phyloP scores from a whole-genome alignment of 1,140 invertebrate species.

The Augochlora pura region DNA sequence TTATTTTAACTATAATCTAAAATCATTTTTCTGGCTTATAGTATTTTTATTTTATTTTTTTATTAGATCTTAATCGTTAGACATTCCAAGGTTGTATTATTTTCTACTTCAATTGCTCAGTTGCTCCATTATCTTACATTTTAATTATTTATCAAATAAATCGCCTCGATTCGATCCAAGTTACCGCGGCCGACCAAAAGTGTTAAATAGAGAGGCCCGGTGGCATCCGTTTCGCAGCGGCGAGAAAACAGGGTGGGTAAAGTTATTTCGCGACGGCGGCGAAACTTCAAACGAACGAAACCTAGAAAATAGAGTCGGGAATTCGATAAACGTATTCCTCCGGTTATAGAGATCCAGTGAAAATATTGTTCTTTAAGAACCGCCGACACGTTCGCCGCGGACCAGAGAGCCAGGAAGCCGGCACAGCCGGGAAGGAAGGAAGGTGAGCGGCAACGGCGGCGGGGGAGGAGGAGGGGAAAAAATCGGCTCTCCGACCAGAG shows the following conservation, averaged over 20 bases:
- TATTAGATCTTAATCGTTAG: too few species aligned
- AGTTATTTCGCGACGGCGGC: constrained; percentile 31
- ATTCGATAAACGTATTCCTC: constrained; percentile 49
- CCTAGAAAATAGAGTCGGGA: constrained; percentile 23
- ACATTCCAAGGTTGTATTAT: too few species aligned
- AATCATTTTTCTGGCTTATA: too few species aligned
- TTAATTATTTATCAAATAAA: too few species aligned
- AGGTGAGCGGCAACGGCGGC: background rate
- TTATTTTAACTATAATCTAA: too few species aligned
- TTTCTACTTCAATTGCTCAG: too few species aligned
- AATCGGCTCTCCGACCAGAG: constrained; percentile 1
- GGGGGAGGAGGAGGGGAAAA: background rate
- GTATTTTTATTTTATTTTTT: too few species aligned
- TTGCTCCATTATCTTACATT: too few species aligned
- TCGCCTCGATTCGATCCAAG: too few species aligned
- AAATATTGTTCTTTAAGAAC: constrained; percentile 52
- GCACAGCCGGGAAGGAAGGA: background rate
- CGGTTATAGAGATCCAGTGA: constrained; percentile 44
- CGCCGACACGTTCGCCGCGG: constrained; percentile 29
- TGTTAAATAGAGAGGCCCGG: background rate
- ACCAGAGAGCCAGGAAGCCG: background rate
- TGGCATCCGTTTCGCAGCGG: constrained; percentile 7
- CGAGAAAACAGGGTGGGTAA: background rate
- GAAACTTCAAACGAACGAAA: constrained; percentile 40
- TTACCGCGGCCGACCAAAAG: too few species aligned